Percentiles rank a stretch among this genome's conserved stretches.
These are phyloP conservation scores for Ectropis crepuscularia DNA, from an alignment of 2,888 invertebrate species.

Conservation along the genomic window DNA sequence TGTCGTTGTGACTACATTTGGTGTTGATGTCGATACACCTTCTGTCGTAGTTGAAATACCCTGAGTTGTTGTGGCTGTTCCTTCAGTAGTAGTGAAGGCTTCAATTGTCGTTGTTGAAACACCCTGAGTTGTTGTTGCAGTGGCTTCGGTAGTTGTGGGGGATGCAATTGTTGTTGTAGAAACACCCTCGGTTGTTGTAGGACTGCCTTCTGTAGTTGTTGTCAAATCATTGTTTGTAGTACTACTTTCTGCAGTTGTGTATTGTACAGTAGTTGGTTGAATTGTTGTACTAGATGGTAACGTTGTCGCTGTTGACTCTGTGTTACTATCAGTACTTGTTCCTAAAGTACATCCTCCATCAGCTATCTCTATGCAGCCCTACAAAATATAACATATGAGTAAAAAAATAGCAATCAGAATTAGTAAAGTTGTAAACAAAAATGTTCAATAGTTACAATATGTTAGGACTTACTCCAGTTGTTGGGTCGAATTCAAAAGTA, in stretches of 20 bases:
- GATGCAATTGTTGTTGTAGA: background rate
- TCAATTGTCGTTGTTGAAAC: too few species aligned
- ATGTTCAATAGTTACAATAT: background rate
- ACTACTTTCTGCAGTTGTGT: background rate
- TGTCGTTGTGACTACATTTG: background rate
- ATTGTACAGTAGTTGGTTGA: background rate
- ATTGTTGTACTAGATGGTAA: background rate
- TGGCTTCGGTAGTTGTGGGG: background rate
- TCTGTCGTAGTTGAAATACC: background rate
- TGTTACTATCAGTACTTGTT: too few species aligned
- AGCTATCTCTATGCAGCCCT: too few species aligned
- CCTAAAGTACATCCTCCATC: too few species aligned
- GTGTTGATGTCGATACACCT: background rate
- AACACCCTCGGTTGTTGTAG: background rate
- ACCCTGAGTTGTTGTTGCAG: too few species aligned
- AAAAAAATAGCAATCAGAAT: background rate
- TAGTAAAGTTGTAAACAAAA: background rate
- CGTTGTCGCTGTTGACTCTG: background rate
- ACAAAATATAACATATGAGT: too few species aligned
- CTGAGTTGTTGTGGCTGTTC: background rate
- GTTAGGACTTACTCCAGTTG: background rate
- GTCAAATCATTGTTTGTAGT: background rate
- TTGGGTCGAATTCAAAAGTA: constrained; percentile 16
- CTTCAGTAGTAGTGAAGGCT: too few species aligned
- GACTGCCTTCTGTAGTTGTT: background rate